Evolutionary conservation across 2,797 vertebrate genomes (phyloP), one percentile per base, ranked within the genome.

Genomic region (Mus minutoides): DNA sequence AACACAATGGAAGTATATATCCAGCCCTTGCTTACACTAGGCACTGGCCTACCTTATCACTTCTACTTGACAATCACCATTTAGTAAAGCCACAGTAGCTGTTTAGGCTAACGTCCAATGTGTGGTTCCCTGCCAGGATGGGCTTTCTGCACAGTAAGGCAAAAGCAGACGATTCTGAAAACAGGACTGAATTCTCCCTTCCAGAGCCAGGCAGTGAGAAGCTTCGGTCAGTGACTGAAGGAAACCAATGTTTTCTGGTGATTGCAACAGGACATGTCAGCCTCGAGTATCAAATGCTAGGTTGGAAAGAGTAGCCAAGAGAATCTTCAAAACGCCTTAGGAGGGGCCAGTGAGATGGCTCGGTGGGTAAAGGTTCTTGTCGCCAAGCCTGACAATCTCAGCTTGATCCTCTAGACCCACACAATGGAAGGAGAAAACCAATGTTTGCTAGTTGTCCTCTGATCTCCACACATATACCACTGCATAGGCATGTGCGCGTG

Each of bases 111-210:
- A 97, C 31, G 64, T 4, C 73, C 37, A 67, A 94, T 93, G 91
- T 26, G 9, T 22, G 49, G 31, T 52, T 94, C 40, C n/a, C 17
- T 77, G 86, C 71, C 94, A 0, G 0, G 67, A 54, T 17, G 58
- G 78, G 40, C 80, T 46, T 64, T 83, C 49, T 43, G 22, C 78
- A 80, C 29, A 46, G 60, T 31, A 17, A 92, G 54, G 71, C 52
- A 92, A 76, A 83, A 86, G 91, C 69, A 77, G 92, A 40, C 62
- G 6, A 14, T 83, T 92, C 87, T 93, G 73, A 90, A 97, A 94
- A 88, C 3, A 93, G 54, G 37, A 94, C 91, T 12, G 24, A 91
- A 92, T 40, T 60, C 78, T 92, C 73, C 78, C 17, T n/a, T 94
- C 31, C 69, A 78, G 60, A 96, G 96, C 60, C 93, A 90, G 94